A percentile compares a stretch with the other conserved stretches of the same genome.
These are phyloP conservation scores for Dissostichus mawsoni DNA, from an alignment of 2,113 vertebrate genomes.

Conservation along the genomic window DNA sequence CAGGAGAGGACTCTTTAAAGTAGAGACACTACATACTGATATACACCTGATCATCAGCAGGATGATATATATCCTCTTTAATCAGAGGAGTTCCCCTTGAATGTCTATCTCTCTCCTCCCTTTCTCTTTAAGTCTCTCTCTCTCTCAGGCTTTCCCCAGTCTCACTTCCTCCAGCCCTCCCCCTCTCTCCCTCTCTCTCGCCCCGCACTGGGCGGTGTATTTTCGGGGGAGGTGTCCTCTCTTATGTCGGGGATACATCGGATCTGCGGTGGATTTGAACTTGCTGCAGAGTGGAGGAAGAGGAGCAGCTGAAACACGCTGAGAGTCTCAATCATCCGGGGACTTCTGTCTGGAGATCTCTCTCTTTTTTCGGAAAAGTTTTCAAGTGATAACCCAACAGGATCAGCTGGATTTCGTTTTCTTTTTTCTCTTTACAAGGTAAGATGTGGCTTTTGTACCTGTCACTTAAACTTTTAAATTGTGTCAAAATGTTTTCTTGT, in stretches of 20 bases:
- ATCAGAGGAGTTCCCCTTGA: neutral
- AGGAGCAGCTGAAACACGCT: neutral
- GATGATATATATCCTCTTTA: too few species aligned
- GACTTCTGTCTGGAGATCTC: neutral
- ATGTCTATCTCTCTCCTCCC: neutral
- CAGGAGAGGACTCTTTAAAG: too few species aligned
- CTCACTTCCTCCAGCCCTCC: neutral
- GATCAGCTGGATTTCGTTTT: neutral
- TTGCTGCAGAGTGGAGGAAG: constrained; percentile 76
- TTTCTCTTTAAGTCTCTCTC: neutral
- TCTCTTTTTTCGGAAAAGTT: neutral
- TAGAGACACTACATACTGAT: too few species aligned
- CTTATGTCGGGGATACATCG: constrained; percentile 87
- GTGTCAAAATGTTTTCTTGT: neutral
- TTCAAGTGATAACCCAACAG: neutral
- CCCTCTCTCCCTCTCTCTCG: neutral
- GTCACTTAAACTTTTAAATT: neutral
- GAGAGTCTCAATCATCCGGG: neutral
- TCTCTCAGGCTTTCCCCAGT: neutral
- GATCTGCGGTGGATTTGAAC: constrained; percentile 93
- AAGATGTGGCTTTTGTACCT: neutral
- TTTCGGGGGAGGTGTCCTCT: constrained; percentile 64
- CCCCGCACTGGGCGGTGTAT: constrained; percentile 42
- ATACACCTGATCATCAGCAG: too few species aligned
- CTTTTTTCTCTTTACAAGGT: constrained; percentile 13